Evolutionary conservation across 2,888 invertebrate species (phyloP).

Genomic region (Lithophane ornitopus): DNA sequence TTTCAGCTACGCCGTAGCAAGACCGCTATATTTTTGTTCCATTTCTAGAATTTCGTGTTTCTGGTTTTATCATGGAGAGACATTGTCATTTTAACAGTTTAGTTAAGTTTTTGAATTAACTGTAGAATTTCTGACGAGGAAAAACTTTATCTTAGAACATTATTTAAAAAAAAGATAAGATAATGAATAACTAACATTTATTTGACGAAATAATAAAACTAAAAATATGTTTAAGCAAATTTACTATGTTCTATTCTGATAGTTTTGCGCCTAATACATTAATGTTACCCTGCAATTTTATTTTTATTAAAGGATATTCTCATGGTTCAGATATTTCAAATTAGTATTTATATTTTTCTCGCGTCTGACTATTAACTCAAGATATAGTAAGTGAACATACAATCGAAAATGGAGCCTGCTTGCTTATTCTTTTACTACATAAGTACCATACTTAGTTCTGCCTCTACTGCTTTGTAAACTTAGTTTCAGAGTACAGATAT

Average conservation of each 20-base stretch:
- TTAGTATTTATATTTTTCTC: neutral
- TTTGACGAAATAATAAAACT: too few species aligned
- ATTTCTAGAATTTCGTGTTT: neutral
- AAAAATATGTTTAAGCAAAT: neutral
- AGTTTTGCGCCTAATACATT: neutral
- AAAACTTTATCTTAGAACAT: neutral
- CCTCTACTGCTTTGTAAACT: conserved; percentile 4
- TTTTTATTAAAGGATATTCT: neutral
- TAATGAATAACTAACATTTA: neutral
- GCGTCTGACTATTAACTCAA: neutral
- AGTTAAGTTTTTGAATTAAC: too few species aligned
- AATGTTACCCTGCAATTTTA: neutral
- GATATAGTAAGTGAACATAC: neutral
- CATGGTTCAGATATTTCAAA: neutral
- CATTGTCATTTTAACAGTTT: neutral
- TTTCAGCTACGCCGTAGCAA: conserved; percentile 35
- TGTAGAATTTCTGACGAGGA: neutral
- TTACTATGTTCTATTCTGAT: neutral
- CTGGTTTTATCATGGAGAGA: neutral
- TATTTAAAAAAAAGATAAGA: neutral
- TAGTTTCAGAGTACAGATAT: conserved; percentile 22
- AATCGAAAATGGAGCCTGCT: neutral
- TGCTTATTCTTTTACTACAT: too few species aligned
- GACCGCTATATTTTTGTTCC: conserved; percentile 5
- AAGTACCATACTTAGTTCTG: neutral